Evolutionary conservation across 2,113 vertebrate genomes (phyloP), one percentile per base, ranked within the genome.

Genomic region (Sphaerodactylus townsendi): DNA sequence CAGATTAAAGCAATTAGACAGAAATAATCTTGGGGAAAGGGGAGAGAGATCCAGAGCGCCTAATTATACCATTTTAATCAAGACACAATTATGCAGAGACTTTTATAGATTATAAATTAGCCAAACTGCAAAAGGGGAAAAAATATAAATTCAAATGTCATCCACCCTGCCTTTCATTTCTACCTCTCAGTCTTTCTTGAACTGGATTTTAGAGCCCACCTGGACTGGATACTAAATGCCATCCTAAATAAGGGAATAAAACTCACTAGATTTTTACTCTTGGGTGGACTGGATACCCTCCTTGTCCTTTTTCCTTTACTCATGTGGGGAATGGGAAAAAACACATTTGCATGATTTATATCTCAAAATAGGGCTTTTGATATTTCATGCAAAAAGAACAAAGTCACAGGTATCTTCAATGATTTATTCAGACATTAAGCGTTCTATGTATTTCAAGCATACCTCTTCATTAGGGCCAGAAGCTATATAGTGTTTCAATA

Each of bases 1-100:
- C 93, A 93, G 93, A 96, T 95, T 92, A 95, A 92, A 94, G 93
- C 93, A 94, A 94, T 95, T 94, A 94, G 93, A 93, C 86, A 93
- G 86, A 93, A 95, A 94, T 93, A 96, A 90, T 92, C 87, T 77
- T 91, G 94, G 93, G 93, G 89, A 90, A 91, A 91, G 93, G 90
- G 92, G 92, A 89, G 89, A 93, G 91, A 93, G 90, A 94, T 85
- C 93, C 86, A 84, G 88, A 65, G 76, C 87, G n/a, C 93, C 92
- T 92, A 91, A 93, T 89, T 91, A 87, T 94, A 92, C 91, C 89
- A 89, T 93, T 91, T 93, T 94, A 93, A 87, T 93, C 92, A 89
- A 93, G 92, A 90, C 86, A 78, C 66, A 88, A 83, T 80, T 86
- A 93, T 92, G 91, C 90, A 92, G 91, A 88, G 90, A 83, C 87